Percentiles rank a stretch among this genome's conserved stretches.
phyloP scores from a whole-genome alignment of 2,888 invertebrate genomes.

The Cephus pulcher region DNA sequence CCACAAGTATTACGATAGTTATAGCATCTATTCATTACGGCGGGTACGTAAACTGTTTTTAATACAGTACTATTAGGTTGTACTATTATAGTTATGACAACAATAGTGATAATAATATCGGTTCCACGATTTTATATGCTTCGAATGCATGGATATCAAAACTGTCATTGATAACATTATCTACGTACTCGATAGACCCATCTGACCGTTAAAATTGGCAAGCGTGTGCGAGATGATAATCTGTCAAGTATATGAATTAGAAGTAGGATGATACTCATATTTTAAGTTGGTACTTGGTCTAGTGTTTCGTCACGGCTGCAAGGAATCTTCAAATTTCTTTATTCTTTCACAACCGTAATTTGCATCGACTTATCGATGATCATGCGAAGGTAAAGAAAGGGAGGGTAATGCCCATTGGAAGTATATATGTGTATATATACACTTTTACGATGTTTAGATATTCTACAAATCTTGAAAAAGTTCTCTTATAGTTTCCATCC shows the following conservation, averaged over 20 bases:
- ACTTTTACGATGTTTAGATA: neutral
- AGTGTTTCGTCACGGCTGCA: neutral
- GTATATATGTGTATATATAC: neutral
- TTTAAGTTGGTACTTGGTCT: no score
- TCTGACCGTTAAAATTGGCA: neutral
- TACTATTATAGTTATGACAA: neutral
- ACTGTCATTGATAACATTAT: neutral
- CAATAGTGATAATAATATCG: neutral
- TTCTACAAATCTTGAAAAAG: neutral
- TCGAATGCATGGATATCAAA: neutral
- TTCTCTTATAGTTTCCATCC: conserved; percentile 41
- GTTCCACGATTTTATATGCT: neutral
- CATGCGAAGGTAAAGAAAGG: no score
- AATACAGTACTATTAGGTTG: no score
- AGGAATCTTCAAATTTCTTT: neutral
- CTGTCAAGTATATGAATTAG: neutral
- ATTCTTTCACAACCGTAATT: neutral
- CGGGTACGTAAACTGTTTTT: no score
- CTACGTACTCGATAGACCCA: neutral
- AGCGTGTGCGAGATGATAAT: neutral
- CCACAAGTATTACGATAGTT: neutral
- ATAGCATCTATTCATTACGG: neutral
- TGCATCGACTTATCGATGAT: neutral
- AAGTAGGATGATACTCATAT: no score
- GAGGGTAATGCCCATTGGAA: neutral